Evolutionary conservation across 2,113 vertebrate species (phyloP).

Genomic region (Agelaius phoeniceus): DNA sequence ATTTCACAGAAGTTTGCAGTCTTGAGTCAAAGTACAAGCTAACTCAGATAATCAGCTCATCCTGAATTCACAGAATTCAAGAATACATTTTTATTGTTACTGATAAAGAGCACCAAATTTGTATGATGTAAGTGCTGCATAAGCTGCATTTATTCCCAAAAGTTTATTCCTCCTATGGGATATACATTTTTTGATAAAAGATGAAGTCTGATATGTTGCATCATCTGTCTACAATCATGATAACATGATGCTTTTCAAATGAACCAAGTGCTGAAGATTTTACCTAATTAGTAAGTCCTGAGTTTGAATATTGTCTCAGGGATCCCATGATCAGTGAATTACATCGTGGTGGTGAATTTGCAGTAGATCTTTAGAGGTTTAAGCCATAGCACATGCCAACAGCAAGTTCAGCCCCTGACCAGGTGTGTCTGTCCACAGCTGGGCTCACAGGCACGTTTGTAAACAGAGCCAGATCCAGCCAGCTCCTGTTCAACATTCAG

Average conservation of each 20-base stretch:
- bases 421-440: neutral
- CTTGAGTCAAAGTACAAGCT: neutral
- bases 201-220: neutral
- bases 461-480: neutral
- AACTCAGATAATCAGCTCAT: neutral
- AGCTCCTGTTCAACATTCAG: neutral
- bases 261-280: neutral
- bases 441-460: neutral
- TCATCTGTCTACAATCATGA: neutral
- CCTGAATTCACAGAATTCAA: neutral
- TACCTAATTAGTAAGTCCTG: neutral
- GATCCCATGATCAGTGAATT: neutral
- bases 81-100: neutral
- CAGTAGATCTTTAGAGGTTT: neutral
- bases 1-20: neutral
- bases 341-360: accelerated
- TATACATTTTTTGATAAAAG: neutral
- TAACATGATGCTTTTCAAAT: neutral
- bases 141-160: neutral
- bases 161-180: neutral
- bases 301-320: neutral
- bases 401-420: neutral
- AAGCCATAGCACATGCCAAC: neutral
- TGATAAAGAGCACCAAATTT: neutral
- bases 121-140: neutral